Conservation (phyloP, 2,888 invertebrate genomes). For the Caenorhabditis sp. region DNA sequence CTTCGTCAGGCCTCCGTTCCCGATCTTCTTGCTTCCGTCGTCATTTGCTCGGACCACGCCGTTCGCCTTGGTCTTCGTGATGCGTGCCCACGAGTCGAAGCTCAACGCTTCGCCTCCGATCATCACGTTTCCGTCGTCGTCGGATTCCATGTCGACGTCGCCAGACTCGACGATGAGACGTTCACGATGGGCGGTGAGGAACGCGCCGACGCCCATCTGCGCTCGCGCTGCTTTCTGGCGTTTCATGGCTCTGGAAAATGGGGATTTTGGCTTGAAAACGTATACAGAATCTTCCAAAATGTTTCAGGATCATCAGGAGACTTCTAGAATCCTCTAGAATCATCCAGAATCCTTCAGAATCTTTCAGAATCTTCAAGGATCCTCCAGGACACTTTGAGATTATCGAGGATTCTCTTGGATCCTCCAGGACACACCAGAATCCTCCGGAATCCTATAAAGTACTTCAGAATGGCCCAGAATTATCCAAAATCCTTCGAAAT, state of each 20-base stretch:
- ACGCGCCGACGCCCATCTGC: slow-evolving; percentile 61
- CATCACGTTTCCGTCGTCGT: slow-evolving; percentile 67
- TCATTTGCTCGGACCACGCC: slow-evolving; percentile 59
- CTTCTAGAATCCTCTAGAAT: too few species aligned
- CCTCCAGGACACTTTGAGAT: background rate
- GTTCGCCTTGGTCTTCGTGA: slow-evolving; percentile 60
- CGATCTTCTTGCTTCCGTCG: slow-evolving; percentile 49
- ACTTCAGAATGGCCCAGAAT: too few species aligned
- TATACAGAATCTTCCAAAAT: too few species aligned
- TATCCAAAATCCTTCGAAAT: too few species aligned
- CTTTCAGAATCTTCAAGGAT: background rate
- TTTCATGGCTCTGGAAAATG: slow-evolving; percentile 46
- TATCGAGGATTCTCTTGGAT: too few species aligned
- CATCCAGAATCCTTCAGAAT: too few species aligned
- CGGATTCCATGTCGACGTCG: slow-evolving; percentile 68
- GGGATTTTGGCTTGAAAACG: background rate
- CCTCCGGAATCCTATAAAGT: background rate
- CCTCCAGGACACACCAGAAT: background rate
- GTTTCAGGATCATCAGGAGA: background rate
- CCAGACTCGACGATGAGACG: slow-evolving; percentile 59
- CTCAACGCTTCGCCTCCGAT: slow-evolving; percentile 71
- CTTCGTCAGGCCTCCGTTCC: slow-evolving; percentile 55
- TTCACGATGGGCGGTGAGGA: slow-evolving; percentile 39
- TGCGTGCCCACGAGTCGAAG: slow-evolving; percentile 75
- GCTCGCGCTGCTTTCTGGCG: slow-evolving; percentile 33